Evolutionary conservation across 2,113 vertebrate genomes (phyloP).

Genomic region (Odocoileus virginianus): DNA sequence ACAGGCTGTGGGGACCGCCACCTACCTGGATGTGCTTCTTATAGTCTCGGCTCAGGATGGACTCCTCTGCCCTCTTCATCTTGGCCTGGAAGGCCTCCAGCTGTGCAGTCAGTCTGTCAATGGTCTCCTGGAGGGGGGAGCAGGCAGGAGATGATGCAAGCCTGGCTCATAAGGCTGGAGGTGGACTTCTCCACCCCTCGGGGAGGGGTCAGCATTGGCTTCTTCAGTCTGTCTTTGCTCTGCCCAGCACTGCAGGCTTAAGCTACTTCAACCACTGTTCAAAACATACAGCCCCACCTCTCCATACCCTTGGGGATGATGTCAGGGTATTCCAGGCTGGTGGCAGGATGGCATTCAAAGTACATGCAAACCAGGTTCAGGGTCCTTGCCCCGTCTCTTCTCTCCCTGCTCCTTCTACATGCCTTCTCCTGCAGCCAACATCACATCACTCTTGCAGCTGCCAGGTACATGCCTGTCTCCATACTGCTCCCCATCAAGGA

Average conservation of each 20-base stretch:
- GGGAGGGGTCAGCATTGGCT: too few relatives aligned
- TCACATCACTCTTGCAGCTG: neutral
- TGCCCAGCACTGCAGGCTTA: neutral
- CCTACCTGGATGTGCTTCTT: slow-evolving; percentile 87
- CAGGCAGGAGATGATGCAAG: neutral
- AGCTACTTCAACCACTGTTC: neutral
- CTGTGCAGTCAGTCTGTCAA: slow-evolving; percentile 81
- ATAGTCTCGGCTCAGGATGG: slow-evolving; percentile 87
- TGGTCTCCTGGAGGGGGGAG: slow-evolving; percentile 76
- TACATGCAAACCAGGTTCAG: neutral
- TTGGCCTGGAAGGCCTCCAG: slow-evolving; percentile 86
- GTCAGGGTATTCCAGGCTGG: neutral
- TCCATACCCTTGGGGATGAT: neutral
- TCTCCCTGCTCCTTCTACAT: neutral
- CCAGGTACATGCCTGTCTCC: neutral
- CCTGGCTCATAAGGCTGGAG: neutral
- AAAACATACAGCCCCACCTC: neutral
- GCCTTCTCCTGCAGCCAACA: neutral
- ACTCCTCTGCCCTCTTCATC: slow-evolving; percentile 86
- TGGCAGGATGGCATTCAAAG: neutral
- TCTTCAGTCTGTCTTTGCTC: neutral
- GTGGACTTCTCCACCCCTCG: neutral
- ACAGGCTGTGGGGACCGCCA: neutral
- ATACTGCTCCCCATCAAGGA: neutral
- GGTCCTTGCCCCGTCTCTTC: neutral